Evolutionary conservation across 2,797 vertebrate species (phyloP).

Genomic region (Protonibea diacanthus): DNA sequence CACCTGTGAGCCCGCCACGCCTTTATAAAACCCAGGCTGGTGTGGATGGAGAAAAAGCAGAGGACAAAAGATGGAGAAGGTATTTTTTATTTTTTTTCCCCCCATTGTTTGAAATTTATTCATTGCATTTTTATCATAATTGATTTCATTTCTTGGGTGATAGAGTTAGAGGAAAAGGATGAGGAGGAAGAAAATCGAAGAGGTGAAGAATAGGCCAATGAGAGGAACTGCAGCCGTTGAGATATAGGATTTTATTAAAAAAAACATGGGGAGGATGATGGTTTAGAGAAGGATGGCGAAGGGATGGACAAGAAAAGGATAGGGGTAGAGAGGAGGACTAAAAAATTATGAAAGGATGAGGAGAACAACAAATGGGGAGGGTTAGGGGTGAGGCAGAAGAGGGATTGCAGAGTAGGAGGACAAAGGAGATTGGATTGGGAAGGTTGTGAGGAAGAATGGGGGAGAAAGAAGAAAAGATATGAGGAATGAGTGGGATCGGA

Average conservation of each 20-base stretch:
- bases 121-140: not conserved
- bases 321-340: not conserved
- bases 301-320: not conserved
- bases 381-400: not conserved
- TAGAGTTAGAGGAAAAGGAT: not conserved
- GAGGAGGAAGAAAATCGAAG: not conserved
- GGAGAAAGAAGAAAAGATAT: not conserved
- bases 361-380: not conserved
- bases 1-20: constrained; percentile 95
- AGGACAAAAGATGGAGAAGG: not conserved
- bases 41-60: not conserved
- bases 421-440: not conserved
- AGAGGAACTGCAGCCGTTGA: not conserved
- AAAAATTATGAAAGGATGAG: constrained; percentile 1
- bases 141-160: constrained; percentile 1
- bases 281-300: not conserved
- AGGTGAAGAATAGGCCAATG: constrained; percentile 16
- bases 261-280: not conserved
- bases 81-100: not conserved
- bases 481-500: too few species aligned
- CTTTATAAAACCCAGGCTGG: constrained; percentile 93
- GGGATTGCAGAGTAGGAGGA: not conserved
- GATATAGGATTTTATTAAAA: not conserved
- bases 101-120: not conserved
- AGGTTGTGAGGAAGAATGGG: not conserved